Evolutionary conservation across 2,888 invertebrate genomes (phyloP).

Genomic region (Ichneumoninae sp.): DNA sequence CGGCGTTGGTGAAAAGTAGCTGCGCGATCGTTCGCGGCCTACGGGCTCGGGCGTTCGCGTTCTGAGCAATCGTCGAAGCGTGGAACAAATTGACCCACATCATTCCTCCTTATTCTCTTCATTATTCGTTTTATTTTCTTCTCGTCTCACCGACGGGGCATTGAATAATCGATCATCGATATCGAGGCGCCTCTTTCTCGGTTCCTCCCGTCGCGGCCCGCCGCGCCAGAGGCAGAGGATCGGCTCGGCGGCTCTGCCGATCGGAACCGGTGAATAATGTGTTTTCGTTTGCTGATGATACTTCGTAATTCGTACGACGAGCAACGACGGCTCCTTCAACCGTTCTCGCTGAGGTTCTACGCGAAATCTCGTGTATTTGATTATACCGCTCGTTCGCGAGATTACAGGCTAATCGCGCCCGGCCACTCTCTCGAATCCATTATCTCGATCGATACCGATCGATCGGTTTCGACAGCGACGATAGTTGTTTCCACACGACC

Average conservation of each 20-base stretch:
- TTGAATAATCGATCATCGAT: slow-evolving; percentile 68
- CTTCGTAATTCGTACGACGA: slow-evolving; percentile 13
- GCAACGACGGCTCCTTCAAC: slow-evolving; percentile 17
- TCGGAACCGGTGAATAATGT: slow-evolving; percentile 50
- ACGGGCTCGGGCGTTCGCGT: slow-evolving; percentile 31
- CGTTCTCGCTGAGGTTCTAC: background rate
- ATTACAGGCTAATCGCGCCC: slow-evolving; percentile 36
- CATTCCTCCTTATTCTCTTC: slow-evolving; percentile 62
- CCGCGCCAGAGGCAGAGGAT: background rate
- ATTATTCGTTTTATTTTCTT: slow-evolving; percentile 44
- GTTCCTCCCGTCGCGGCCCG: background rate
- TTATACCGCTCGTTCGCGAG: slow-evolving; percentile 40
- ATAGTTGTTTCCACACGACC: slow-evolving; percentile 1
- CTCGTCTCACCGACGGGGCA: slow-evolving; percentile 32
- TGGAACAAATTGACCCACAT: slow-evolving; percentile 70
- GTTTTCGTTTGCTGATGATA: slow-evolving; percentile 38
- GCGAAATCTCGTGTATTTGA: slow-evolving; percentile 34
- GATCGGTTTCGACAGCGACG: slow-evolving; percentile 23
- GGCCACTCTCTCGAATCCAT: slow-evolving; percentile 45
- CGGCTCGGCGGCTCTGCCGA: background rate
- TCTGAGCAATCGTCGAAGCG: slow-evolving; percentile 66
- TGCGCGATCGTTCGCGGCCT: slow-evolving; percentile 25
- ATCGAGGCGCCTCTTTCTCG: slow-evolving; percentile 4
- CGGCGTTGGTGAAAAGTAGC: slow-evolving; percentile 35
- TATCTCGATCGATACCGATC: slow-evolving; percentile 44